Base-by-base conservation (phyloP, 2,797 vertebrate genomes). In the Champsocephalus esox region DNA sequence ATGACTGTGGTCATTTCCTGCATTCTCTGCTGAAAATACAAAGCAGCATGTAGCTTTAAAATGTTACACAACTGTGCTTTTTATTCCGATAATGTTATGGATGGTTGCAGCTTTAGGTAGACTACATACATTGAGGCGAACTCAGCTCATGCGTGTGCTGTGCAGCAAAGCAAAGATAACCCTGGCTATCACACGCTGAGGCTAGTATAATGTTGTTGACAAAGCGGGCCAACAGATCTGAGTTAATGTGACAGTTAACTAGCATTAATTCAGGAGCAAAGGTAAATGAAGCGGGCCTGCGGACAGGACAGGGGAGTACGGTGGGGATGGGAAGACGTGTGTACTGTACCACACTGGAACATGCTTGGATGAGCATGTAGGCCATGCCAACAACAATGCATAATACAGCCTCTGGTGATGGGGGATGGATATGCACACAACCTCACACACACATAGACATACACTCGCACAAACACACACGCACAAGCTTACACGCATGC, bases 281-380 rank as follows among this genome's bases (percentile, higher is more conserved):
- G 91, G 88, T 93, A 93, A 94, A 93, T 89, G 90, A 92, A 89
- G 87, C 82, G 59, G 83, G 85, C 92, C 92, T 41, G 87, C 77
- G 85, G 92, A 92, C 91, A 87, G 66, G 77, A 91, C 75, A 84
- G 78, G 83, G 86, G 77, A 86, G 81, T 77, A 85, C 85, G 79
- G 77, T 62, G 80, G 83, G 83, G 86, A 91, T 80, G 85, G 84
- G 85, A 92, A 93, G 92, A 94, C 81, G 92, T 92, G 91, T 90
- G 87, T 89, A 92, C 87, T 92, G 92, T 93, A 91, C 90, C 89
- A 92, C 91, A 89, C 88, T 75, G 89, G 86, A 83, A 76, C 90
- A 95, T 93, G 95, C 94, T 94, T 93, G 92, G 92, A 21, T 94
- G 92, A 94, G 92, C 94, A 95, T 95, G 93, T 95, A 95, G 94